These are phyloP conservation scores for Drosophila elegans DNA, from an alignment of 1,140 invertebrate species.

Conservation along the genomic window DNA sequence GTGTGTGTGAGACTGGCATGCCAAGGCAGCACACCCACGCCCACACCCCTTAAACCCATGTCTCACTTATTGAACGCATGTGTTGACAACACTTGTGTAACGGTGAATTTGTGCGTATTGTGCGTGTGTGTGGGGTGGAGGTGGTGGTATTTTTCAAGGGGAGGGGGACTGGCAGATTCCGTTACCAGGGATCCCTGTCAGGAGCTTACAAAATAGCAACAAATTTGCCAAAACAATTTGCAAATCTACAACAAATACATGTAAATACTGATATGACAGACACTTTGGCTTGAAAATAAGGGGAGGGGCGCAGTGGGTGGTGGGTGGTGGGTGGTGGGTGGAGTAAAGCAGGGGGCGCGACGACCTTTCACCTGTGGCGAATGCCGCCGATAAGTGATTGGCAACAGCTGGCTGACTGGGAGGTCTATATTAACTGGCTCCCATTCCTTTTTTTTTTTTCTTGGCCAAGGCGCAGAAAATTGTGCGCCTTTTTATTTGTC, in stretches of 20 bases:
- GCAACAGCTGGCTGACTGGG: constrained; percentile 51
- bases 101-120: constrained; percentile 81
- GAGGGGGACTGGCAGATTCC: constrained; percentile 7
- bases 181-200: constrained; percentile 47
- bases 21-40: constrained; percentile 22
- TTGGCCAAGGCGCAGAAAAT: constrained; percentile 10
- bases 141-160: constrained; percentile 3
- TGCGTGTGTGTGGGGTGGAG: constrained; percentile 38
- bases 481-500: constrained; percentile 6
- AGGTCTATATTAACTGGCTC: constrained; percentile 68
- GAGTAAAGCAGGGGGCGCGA: not conserved
- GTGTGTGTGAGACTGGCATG: constrained; percentile 36
- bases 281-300: constrained; percentile 33
- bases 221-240: constrained; percentile 84
- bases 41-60: not conserved
- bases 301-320: not conserved
- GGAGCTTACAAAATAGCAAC: constrained; percentile 64
- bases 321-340: not conserved
- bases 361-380: constrained; percentile 48
- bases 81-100: constrained; percentile 83
- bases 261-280: constrained; percentile 82
- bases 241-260: constrained; percentile 79
- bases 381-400: constrained; percentile 51
- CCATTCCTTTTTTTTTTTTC: not conserved
- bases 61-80: constrained; percentile 61